Evolutionary conservation across 2,797 vertebrate species (phyloP).

Genomic region (Sebastiscus albofasciatus): DNA sequence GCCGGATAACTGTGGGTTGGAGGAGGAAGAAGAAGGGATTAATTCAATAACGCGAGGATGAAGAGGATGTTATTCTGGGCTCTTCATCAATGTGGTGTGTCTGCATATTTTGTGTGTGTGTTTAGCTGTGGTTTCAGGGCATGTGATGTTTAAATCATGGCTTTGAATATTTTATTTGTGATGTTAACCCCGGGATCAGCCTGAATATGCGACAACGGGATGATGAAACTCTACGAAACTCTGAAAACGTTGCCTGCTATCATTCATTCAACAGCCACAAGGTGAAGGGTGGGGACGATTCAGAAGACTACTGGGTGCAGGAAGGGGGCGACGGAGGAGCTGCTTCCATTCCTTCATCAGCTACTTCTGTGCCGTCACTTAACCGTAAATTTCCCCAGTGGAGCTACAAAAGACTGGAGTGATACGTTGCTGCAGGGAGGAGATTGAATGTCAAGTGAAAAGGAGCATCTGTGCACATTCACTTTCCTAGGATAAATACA

Average conservation of each 20-base stretch:
- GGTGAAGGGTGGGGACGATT: neutral
- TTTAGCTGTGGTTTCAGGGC: slow-evolving; percentile 12
- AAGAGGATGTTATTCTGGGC: slow-evolving; percentile 66
- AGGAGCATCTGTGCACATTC: neutral
- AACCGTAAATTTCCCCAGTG: rapidly evolving
- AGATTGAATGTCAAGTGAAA: neutral
- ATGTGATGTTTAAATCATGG: neutral
- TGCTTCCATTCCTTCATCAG: neutral
- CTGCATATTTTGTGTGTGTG: slow-evolving; percentile 14
- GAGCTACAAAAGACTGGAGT: neutral
- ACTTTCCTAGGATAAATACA: neutral
- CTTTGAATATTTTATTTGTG: slow-evolving; percentile 30
- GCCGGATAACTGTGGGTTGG: slow-evolving; percentile 9
- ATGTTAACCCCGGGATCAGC: slow-evolving; percentile 13
- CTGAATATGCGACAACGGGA: neutral
- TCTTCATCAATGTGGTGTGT: slow-evolving; percentile 24
- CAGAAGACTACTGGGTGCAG: neutral
- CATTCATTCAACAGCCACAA: neutral
- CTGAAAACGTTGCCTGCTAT: neutral
- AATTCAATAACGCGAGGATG: slow-evolving; percentile 12
- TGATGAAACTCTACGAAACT: slow-evolving; percentile 57
- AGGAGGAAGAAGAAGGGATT: neutral
- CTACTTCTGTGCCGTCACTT: neutral
- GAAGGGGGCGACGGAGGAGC: neutral
- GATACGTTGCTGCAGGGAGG: neutral